Base-by-base conservation (phyloP, 2,888 invertebrate genomes). In the Drosophila mimica region DNA sequence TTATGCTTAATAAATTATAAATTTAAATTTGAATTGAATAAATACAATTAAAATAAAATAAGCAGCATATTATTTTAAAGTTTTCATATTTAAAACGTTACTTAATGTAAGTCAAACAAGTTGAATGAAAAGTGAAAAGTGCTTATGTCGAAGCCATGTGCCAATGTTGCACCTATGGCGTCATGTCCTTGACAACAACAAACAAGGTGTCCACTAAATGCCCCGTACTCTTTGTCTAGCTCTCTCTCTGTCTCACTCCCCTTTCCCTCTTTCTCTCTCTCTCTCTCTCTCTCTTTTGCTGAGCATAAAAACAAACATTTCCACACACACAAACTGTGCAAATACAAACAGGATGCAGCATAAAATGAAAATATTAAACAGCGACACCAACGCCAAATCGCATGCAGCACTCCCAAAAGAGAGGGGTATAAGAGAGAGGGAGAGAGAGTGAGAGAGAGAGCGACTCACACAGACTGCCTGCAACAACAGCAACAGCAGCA, bases 311-410 rank as follows among this genome's bases (percentile, higher is more conserved):
- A 40, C 34, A 15, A 13, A 51, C 40, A 40, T n/a, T 36, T 25
- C 15, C 25, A 38, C 38, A 38, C 33, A 36, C 40, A 36, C 9
- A 15, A 17, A 43, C 20, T 43, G 54, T 34, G 31, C 28, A 56
- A 40, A 59, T 52, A 62, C 58, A 63, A 61, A 60, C 70, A 69
- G 59, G 74, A 68, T 70, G 73, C 72, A 74, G 64, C 74, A 79
- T 72, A 62, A 84, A 87, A 75, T 76, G 73, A 56, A 77, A 82
- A 79, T 79, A 74, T 82, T 76, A 79, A 81, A 49, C 33, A 53
- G 77, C 67, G 61, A 70, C 60, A 66, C 64, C 76, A 52, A 48
- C 59, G 61, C 61, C 36, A 74, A 70, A 70, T 46, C 34, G 57
- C 58, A 61, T 48, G 33, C 28, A 54, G 34, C 40, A 40, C 38